phyloP scores from a whole-genome alignment of 2,113 vertebrate species.

The Sterrhoptilus dennistouni region DNA sequence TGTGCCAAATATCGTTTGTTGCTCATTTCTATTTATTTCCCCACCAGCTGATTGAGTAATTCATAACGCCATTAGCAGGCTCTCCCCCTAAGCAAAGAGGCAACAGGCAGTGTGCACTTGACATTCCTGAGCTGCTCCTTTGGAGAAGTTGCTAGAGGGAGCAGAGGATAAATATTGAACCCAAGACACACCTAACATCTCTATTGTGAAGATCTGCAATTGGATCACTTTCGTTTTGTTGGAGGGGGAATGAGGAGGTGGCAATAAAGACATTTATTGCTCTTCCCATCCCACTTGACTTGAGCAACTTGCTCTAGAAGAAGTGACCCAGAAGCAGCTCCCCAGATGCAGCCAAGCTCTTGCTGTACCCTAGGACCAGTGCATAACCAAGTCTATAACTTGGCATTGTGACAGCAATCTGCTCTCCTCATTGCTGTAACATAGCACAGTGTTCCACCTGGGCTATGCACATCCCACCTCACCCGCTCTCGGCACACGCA shows the following conservation, averaged over 20 bases:
- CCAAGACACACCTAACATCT: neutral
- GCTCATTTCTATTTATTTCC: neutral
- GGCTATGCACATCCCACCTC: neutral
- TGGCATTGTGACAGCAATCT: neutral
- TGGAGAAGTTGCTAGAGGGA: neutral
- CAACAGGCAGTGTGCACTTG: neutral
- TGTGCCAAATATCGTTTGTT: neutral
- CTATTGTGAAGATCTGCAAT: neutral
- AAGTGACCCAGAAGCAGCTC: neutral
- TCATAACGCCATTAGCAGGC: neutral
- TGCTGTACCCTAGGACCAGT: neutral
- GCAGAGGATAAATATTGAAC: neutral
- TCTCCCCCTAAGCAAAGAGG: neutral
- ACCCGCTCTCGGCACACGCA: rapidly evolving
- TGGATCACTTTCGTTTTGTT: neutral
- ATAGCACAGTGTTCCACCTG: neutral
- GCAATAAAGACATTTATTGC: neutral
- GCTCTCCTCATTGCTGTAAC: neutral
- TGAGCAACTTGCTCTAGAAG: neutral
- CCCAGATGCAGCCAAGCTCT: neutral
- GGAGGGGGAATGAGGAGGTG: neutral
- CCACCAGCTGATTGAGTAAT: neutral
- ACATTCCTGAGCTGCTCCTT: neutral
- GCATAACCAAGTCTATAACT: neutral
- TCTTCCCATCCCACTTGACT: neutral